These are phyloP conservation scores for Watsonalla cultraria DNA, from an alignment of 2,888 invertebrate species.

Conservation along the genomic window DNA sequence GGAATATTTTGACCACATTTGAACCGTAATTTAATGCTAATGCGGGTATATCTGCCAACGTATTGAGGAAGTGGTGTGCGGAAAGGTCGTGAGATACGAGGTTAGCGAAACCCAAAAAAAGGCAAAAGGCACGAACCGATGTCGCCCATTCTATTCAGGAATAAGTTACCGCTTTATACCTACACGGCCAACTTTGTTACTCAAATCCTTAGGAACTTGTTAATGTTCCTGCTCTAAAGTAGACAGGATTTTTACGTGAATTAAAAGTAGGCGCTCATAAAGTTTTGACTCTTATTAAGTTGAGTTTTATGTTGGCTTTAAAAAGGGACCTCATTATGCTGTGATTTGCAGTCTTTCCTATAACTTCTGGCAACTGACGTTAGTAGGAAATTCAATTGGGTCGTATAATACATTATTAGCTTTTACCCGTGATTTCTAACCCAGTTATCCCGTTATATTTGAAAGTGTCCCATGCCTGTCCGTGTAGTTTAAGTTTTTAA, in stretches of 20 bases:
- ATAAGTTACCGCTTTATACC: constrained; percentile 31
- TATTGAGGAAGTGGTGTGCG: constrained; percentile 9
- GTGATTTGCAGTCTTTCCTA: too few relatives aligned
- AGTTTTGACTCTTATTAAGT: neutral
- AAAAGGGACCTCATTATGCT: neutral
- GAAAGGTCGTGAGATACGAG: constrained; percentile 28
- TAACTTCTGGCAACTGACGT: too few relatives aligned
- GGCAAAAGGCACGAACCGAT: constrained; percentile 23
- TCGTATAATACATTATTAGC: too few relatives aligned
- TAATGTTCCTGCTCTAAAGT: neutral
- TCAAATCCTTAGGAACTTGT: neutral
- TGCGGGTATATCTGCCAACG: constrained; percentile 2
- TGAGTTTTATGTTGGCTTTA: neutral
- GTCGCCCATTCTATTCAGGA: constrained; percentile 29
- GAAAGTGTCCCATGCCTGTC: too few relatives aligned
- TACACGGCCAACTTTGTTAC: constrained; percentile 10
- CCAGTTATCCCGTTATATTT: too few relatives aligned
- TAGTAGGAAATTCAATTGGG: too few relatives aligned
- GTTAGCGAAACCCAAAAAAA: constrained; percentile 33
- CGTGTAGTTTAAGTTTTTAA: too few relatives aligned
- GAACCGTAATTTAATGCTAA: constrained; percentile 2
- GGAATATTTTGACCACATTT: neutral
- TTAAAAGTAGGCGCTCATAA: constrained; percentile 1
- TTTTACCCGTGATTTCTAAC: too few relatives aligned
- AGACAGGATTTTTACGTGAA: constrained; percentile 2